These are phyloP conservation scores for Ischnura elegans DNA, from an alignment of 2,888 invertebrate species.

Conservation along the genomic window DNA sequence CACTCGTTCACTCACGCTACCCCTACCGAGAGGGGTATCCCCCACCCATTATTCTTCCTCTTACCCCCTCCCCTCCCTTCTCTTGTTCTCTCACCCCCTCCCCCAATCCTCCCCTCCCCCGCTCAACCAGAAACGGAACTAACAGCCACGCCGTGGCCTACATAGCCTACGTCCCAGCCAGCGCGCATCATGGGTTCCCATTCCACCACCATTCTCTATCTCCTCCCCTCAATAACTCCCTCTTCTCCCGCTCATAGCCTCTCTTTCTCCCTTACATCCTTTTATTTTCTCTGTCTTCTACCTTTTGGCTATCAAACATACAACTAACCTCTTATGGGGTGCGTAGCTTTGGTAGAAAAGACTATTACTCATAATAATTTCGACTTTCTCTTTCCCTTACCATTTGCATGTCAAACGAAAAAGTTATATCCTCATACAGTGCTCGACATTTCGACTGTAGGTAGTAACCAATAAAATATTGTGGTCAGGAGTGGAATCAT, in stretches of 20 bases:
- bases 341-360: too few species aligned
- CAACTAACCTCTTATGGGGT: too few species aligned
- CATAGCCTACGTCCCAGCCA: constrained; percentile 50
- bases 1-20: neutral
- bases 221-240: neutral
- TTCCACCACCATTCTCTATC: too few species aligned
- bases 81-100: neutral
- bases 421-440: too few species aligned
- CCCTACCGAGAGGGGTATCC: too few species aligned
- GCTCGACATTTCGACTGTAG: too few species aligned
- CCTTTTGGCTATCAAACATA: neutral
- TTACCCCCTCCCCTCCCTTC: neutral
- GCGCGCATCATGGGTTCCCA: neutral
- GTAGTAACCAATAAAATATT: too few species aligned
- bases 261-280: neutral
- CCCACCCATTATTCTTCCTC: too few species aligned
- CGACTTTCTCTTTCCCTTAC: too few species aligned
- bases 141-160: constrained; percentile 50
- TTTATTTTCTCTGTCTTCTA: neutral
- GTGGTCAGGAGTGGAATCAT: too few species aligned
- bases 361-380: too few species aligned
- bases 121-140: constrained; percentile 52
- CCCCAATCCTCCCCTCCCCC: neutral
- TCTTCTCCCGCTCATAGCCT: neutral
- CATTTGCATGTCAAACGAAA: too few species aligned